Evolutionary conservation across 2,888 invertebrate species (phyloP).

Genomic region (Conomelus anceps): DNA sequence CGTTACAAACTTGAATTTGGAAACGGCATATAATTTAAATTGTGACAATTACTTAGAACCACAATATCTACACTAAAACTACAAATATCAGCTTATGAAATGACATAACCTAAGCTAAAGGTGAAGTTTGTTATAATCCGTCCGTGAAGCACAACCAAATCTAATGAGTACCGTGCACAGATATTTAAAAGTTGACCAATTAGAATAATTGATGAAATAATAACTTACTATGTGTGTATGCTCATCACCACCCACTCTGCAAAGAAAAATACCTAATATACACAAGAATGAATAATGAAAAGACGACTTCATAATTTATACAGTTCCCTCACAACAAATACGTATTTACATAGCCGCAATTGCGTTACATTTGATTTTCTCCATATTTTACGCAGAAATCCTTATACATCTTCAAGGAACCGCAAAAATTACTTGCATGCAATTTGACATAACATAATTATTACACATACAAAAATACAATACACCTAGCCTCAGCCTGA

Average conservation of each 20-base stretch:
- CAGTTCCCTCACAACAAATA: background rate
- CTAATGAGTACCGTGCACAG: no score
- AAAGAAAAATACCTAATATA: slow-evolving; percentile 7
- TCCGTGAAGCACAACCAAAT: no score
- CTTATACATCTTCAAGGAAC: background rate
- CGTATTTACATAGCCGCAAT: background rate
- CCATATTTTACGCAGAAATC: background rate
- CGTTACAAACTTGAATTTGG: no score
- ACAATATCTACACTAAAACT: no score
- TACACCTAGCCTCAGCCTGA: no score
- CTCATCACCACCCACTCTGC: slow-evolving; percentile 52
- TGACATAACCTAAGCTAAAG: no score
- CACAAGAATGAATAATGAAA: slow-evolving; percentile 2
- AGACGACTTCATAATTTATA: background rate
- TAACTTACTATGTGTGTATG: slow-evolving; percentile 69
- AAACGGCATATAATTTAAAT: no score
- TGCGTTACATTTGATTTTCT: background rate
- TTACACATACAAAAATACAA: background rate
- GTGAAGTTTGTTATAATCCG: no score
- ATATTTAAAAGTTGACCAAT: no score
- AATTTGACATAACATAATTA: background rate
- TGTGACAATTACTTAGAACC: no score
- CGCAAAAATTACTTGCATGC: background rate
- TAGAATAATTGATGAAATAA: background rate
- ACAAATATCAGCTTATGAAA: no score